Evolutionary conservation across 2,888 invertebrate species (phyloP).

Genomic region (Mechanitis messenoides): DNA sequence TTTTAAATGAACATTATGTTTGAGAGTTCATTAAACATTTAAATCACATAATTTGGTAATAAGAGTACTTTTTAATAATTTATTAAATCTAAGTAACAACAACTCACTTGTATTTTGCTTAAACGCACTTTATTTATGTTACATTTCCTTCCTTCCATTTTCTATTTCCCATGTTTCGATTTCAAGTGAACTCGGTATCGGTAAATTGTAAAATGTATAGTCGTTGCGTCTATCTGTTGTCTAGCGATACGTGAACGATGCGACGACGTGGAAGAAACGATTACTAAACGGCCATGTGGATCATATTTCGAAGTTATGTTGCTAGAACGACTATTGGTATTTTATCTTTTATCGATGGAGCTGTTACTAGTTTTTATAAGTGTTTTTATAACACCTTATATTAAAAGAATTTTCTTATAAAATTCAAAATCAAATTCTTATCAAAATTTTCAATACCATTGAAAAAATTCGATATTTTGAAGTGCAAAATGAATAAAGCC

Average conservation of each 20-base stretch:
- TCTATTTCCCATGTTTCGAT: slow-evolving; percentile 28
- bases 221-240: slow-evolving; percentile 41
- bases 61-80: too few species aligned
- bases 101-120: slow-evolving; percentile 3
- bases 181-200: slow-evolving; percentile 24
- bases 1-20: too few species aligned
- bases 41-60: too few species aligned
- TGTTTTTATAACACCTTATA: too few species aligned
- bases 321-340: slow-evolving; percentile 27
- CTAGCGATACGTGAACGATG: slow-evolving; percentile 58
- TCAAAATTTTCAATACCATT: too few species aligned
- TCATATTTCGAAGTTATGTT: slow-evolving; percentile 49
- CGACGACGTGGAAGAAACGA: slow-evolving; percentile 60
- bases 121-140: slow-evolving; percentile 13
- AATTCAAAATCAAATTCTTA: too few species aligned
- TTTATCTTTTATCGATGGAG: slow-evolving; percentile 9
- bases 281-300: slow-evolving; percentile 55
- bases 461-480: too few species aligned
- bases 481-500: too few species aligned
- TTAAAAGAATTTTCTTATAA: too few species aligned
- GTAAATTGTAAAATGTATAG: slow-evolving; percentile 29
- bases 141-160: slow-evolving; percentile 18
- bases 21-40: too few species aligned
- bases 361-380: too few species aligned
- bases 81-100: too few species aligned